These are phyloP conservation scores for Sebastes iracundus DNA, from an alignment of 2,797 vertebrate genomes.

Conservation along the genomic window DNA sequence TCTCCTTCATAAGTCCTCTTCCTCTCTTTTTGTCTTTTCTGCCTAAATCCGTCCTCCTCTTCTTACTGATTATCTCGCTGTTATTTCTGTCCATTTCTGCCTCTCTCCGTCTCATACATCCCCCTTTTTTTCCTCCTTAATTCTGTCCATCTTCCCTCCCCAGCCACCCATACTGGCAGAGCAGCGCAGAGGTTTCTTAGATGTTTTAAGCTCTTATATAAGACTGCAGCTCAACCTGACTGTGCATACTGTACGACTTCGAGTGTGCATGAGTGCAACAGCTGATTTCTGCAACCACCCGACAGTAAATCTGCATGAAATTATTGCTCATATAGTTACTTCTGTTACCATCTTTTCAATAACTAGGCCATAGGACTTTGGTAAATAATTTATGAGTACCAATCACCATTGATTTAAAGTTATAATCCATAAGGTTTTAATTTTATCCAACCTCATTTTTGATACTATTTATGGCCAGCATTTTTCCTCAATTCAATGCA, in stretches of 20 bases:
- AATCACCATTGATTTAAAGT: not conserved
- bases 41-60: not conserved
- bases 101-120: not conserved
- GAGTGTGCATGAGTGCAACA: not conserved
- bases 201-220: constrained; percentile 58
- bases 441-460: not conserved
- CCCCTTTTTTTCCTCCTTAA: not conserved
- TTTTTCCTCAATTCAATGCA: not conserved
- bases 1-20: not conserved
- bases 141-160: constrained; percentile 20
- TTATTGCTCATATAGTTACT: not conserved
- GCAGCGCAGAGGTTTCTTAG: constrained; percentile 41
- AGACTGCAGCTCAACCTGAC: constrained; percentile 60
- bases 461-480: not conserved
- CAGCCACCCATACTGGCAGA: constrained; percentile 39
- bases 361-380: not conserved
- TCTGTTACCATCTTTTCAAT: not conserved
- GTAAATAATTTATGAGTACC: not conserved
- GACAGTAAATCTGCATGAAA: not conserved
- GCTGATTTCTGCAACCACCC: not conserved
- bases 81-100: constrained; percentile 20
- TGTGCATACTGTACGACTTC: constrained; percentile 30
- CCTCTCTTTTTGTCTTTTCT: not conserved
- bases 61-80: not conserved
- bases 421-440: not conserved